Percentiles rank a stretch among this genome's conserved stretches.
These are phyloP conservation scores for Odocoileus virginianus DNA, from an alignment of 2,113 vertebrate species.

Conservation along the genomic window DNA sequence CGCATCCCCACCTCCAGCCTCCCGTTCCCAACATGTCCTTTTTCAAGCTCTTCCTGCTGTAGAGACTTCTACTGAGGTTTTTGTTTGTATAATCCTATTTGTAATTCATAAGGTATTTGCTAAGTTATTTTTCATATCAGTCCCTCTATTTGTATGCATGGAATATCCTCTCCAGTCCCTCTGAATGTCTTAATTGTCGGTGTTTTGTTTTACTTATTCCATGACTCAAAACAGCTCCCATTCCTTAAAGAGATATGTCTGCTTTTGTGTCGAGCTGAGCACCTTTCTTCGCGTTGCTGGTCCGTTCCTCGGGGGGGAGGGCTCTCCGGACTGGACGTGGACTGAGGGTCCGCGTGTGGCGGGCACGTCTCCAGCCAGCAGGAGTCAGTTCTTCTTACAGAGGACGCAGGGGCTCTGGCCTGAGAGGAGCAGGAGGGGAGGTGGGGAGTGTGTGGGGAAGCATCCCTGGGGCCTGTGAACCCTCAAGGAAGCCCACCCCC, in stretches of 20 bases:
- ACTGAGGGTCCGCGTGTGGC: fast-evolving
- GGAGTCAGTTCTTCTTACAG: fast-evolving
- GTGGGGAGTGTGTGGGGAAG: background rate
- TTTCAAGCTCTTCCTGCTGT: background rate
- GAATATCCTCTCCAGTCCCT: background rate
- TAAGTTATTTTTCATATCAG: background rate
- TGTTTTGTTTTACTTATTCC: background rate
- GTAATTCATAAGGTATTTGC: background rate
- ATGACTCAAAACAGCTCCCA: background rate
- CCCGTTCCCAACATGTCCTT: background rate
- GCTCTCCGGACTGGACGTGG: fast-evolving
- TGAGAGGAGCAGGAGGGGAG: fast-evolving
- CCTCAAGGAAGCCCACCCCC: fast-evolving
- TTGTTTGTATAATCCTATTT: background rate
- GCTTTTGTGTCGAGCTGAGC: background rate
- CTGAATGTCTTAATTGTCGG: background rate
- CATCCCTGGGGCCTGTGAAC: fast-evolving
- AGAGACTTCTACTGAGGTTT: background rate
- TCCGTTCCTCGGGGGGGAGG: fast-evolving
- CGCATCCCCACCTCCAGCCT: fast-evolving
- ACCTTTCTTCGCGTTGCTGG: fast-evolving
- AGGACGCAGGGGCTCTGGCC: too few relatives aligned
- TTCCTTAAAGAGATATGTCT: background rate
- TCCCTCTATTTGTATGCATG: background rate
- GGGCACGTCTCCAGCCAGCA: fast-evolving